Conservation (phyloP, 2,113 vertebrate species). For the Dasypus novemcinctus region DNA sequence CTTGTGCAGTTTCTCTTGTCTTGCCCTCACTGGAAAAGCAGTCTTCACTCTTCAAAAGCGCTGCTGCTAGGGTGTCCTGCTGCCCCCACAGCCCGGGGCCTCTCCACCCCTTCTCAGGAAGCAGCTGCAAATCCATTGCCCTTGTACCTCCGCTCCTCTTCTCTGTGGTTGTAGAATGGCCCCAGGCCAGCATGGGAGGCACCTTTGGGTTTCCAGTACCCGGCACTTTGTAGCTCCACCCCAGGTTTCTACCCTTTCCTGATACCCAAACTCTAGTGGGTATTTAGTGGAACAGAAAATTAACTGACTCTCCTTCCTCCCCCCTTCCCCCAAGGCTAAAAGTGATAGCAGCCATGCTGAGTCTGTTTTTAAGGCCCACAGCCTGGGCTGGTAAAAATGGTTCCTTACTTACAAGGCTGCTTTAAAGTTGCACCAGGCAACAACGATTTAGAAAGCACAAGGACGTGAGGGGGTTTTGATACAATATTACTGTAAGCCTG, state of each 20-base stretch:
- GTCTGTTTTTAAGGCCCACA: not conserved
- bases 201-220: constrained; percentile 1
- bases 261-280: not conserved
- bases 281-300: not conserved
- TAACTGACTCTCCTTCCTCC: not conserved
- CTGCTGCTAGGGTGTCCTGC: not conserved
- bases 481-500: not conserved
- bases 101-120: constrained; percentile 60
- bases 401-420: constrained; percentile 37
- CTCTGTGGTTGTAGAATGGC: not conserved
- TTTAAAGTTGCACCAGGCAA: not conserved
- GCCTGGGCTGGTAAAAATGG: not conserved
- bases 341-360: not conserved
- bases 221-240: constrained; percentile 41
- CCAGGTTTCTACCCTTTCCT: not conserved
- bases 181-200: not conserved
- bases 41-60: not conserved
- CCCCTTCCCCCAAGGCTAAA: not conserved
- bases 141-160: not conserved
- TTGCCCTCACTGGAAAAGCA: not conserved
- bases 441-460: constrained; percentile 32
- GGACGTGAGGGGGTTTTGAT: not conserved
- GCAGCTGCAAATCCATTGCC: not conserved
- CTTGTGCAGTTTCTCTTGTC: not conserved
- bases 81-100: not conserved